Conservation (phyloP, 1,140 invertebrate genomes). For the Panagrolaimus sp. region DNA sequence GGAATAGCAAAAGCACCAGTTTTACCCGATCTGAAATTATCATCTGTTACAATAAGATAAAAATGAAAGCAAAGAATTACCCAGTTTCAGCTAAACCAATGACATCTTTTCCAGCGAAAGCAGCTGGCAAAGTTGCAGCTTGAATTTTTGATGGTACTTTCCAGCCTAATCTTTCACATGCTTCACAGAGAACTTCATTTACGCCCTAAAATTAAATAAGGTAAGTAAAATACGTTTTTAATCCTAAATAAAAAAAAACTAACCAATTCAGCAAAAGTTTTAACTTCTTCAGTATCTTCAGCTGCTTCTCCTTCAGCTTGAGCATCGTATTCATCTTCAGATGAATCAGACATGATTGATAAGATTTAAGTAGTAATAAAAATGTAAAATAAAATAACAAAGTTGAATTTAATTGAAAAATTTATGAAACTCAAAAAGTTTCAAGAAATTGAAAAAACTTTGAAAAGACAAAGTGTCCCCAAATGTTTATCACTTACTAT, state of each 20-base stretch:
- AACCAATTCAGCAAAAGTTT: constrained; percentile 39
- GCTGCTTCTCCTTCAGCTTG: constrained; percentile 24
- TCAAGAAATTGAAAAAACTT: too few species aligned
- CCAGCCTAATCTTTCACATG: constrained; percentile 87
- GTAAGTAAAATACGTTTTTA: not conserved
- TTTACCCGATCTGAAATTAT: constrained; percentile 74
- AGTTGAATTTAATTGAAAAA: too few species aligned
- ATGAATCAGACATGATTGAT: constrained; percentile 1
- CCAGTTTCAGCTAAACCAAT: constrained; percentile 95
- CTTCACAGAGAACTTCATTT: constrained; percentile 81
- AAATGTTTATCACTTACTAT: too few species aligned
- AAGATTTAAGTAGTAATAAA: too few species aligned
- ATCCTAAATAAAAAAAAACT: constrained; percentile 20
- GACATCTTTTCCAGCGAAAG: constrained; percentile 83
- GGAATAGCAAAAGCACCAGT: constrained; percentile 94
- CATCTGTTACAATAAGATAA: too few species aligned
- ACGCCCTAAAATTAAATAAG: constrained; percentile 67
- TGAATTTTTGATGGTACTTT: constrained; percentile 87
- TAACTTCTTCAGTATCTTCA: constrained; percentile 38
- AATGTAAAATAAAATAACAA: too few species aligned
- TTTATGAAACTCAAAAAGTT: too few species aligned
- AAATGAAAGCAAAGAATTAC: not conserved
- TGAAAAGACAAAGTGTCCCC: too few species aligned
- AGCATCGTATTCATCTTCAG: constrained; percentile 5
- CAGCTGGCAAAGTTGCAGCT: constrained; percentile 80